These are phyloP conservation scores for Phalacrocorax brasilianus DNA, from an alignment of 2,113 vertebrate species.

Conservation along the genomic window DNA sequence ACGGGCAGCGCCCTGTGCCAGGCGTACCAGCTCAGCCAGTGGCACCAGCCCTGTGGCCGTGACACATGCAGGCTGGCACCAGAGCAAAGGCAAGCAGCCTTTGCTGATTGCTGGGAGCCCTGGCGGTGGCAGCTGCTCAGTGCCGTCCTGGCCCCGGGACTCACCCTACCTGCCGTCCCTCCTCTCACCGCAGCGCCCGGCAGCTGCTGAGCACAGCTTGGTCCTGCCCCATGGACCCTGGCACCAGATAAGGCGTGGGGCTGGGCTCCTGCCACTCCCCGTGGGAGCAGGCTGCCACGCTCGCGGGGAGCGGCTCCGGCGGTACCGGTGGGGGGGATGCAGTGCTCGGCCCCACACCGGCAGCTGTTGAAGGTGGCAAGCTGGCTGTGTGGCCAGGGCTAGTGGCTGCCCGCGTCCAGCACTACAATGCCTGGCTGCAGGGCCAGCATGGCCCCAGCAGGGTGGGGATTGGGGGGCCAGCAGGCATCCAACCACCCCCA, in stretches of 20 bases:
- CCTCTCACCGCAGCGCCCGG: accelerated
- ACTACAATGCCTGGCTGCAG: not conserved
- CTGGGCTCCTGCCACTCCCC: accelerated
- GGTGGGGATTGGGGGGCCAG: too few relatives aligned
- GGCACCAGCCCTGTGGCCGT: not conserved
- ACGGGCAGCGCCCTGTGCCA: not conserved
- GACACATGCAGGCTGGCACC: not conserved
- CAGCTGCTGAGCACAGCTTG: not conserved
- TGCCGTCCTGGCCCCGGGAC: not conserved
- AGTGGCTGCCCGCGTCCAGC: conserved; percentile 32
- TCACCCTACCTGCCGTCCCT: accelerated
- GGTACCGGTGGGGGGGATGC: accelerated
- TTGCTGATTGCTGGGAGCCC: not conserved
- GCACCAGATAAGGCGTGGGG: not conserved
- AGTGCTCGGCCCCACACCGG: not conserved
- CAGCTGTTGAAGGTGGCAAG: not conserved
- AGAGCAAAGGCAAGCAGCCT: not conserved
- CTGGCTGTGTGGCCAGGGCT: conserved; percentile 12
- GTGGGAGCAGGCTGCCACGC: not conserved
- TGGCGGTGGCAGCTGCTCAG: accelerated
- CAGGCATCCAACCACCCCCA: accelerated
- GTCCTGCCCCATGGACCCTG: conserved; percentile 16
- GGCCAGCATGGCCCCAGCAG: not conserved
- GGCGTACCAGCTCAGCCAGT: not conserved
- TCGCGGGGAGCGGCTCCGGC: not conserved